Base-by-base conservation (phyloP, 2,888 invertebrate genomes). In the Hemaris fuciformis region DNA sequence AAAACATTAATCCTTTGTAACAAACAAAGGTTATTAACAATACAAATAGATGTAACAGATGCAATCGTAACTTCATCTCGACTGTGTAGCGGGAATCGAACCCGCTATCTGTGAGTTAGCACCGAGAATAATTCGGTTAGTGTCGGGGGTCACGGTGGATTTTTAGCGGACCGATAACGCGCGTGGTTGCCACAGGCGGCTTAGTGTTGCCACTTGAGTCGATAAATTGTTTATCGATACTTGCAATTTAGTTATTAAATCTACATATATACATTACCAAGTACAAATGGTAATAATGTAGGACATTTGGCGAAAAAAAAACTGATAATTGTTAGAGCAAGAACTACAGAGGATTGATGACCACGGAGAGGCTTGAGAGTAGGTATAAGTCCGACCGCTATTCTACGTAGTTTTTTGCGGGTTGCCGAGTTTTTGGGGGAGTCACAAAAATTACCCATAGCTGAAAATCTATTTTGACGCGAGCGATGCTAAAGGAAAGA, bases 171-270 rank as follows among this genome's bases (percentile, higher is more conserved):
- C 79, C 83, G 83, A 87, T 87, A 85, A 83, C 82, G 88, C 89
- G 90, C 91, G 91, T 91, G 91, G 85, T 89, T 75, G 91, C 91
- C 87, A 71, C 72, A 70, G 91, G 91, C 88, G 76, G 62, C 60
- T 1, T 85, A 88, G 87, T 70, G 87, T 45, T 79, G 85, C 43
- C 43, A 53, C 25, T 13, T 34, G 48, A 64, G 60, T 68, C 67
- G 68, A 72, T 66, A 42, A 13, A 34, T 62, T 64, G 22, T 48
- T 62, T 8, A 38, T 18, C 31, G n/a, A n/a, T n/a, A n/a, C n/a
- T n/a, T n/a, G n/a, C n/a, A n/a, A n/a, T n/a, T n/a, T n/a, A n/a
- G n/a, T n/a, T n/a, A n/a, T n/a, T n/a, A n/a, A n/a, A n/a, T n/a
- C n/a, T n/a, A n/a, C n/a, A n/a, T n/a, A n/a, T n/a, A n/a, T n/a